Conservation (phyloP, 2,797 vertebrate species). For the Erethizon dorsatum region DNA sequence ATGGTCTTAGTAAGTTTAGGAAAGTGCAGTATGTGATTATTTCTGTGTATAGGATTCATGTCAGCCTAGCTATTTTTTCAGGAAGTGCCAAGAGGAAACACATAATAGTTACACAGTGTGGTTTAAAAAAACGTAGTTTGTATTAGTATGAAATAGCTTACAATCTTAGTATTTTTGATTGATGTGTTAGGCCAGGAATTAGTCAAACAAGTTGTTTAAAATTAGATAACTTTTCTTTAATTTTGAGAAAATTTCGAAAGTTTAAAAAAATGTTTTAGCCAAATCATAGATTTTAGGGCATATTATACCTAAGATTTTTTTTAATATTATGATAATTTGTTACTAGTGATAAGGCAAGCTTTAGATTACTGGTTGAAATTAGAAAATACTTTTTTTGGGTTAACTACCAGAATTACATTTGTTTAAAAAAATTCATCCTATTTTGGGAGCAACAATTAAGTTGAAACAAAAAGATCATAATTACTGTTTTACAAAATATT, state of each 20-base stretch:
- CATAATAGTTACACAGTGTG: not conserved
- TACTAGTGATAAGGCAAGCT: not conserved
- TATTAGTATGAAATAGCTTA: slow-evolving; percentile 27
- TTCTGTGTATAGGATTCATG: slow-evolving; percentile 15
- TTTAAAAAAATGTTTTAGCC: slow-evolving; percentile 42
- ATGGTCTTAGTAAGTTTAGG: not conserved
- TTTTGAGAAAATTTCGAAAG: slow-evolving; percentile 26
- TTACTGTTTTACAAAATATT: slow-evolving; percentile 36
- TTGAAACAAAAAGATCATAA: slow-evolving; percentile 42
- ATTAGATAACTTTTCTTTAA: not conserved
- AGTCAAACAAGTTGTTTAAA: slow-evolving; percentile 24
- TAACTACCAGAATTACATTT: not conserved
- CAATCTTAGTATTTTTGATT: slow-evolving; percentile 8
- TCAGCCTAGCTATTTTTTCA: slow-evolving; percentile 40
- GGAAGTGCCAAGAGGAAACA: not conserved
- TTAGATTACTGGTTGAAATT: slow-evolving; percentile 39
- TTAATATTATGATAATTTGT: not conserved
- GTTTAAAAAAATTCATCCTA: slow-evolving; percentile 44
- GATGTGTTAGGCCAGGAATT: slow-evolving; percentile 26
- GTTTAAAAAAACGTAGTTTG: slow-evolving; percentile 22
- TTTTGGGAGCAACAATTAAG: slow-evolving; percentile 3
- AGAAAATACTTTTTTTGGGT: not conserved
- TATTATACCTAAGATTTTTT: not conserved
- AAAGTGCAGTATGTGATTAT: not conserved
- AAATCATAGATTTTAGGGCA: slow-evolving; percentile 20